Base-by-base conservation (phyloP, 53 echinoderm and acorn worm species). In the Holothuria scabra region DNA sequence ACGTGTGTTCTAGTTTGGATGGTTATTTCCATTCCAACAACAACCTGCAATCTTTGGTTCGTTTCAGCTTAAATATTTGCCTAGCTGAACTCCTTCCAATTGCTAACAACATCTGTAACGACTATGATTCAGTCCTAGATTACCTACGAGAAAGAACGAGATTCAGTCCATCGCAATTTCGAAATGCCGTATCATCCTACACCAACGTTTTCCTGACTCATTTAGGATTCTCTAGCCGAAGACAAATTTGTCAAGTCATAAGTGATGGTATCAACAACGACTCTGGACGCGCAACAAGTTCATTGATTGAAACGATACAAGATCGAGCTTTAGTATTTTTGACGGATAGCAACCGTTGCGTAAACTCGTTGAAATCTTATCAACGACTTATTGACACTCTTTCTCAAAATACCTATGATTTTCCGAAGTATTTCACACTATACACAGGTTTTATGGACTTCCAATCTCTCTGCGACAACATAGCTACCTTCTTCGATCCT, bases 41-140 rank as follows among this genome's bases (percentile, higher is more conserved):
- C 32, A 52, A 52, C 18, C 78, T 78, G 11, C 78, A 58, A 31
- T 30, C 78, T 20, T 29, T 78, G 11, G 8, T 33, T 59, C 56
- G 58, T 21, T 29, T 57, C 28, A 31, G 56, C 3, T 7, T 78
- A 20, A 32, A 78, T 21, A 28, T 30, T 26, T 78, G n/a, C 21
- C 29, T 78, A 18, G 78, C 78, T 29, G 78, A 78, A 32, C 28
- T 78, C 8, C 32, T 78, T 21, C 78, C 78, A 5, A 78, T 78
- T 1, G 28, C 21, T 3, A 12, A 57, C 32, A 31, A 58, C 32
- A 58, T 78, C 49, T 78, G 78, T n/a, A 56, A 57, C 8, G 78
- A 78, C 31, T 78, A 78, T 18, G 52, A 56, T 23, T 18, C 24
- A 13, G 52, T 76, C 19, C 25, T 25, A 28, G 25, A 22, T 22